phyloP scores from a whole-genome alignment of 2,888 invertebrate genomes.

The Synergus japonicus region DNA sequence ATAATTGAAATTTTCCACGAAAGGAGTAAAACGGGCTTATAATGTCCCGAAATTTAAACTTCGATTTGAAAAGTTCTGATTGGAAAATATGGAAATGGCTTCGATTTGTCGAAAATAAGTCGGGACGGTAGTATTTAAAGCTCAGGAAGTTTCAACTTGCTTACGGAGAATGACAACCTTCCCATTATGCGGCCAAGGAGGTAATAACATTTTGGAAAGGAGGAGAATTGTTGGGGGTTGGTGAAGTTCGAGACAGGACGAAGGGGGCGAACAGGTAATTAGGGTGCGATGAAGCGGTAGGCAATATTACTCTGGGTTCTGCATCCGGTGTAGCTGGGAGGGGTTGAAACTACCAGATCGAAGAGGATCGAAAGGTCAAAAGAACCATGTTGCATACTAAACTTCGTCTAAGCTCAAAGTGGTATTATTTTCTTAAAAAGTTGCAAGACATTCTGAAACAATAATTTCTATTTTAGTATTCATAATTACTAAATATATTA shows the following conservation, averaged over 20 bases:
- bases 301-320: slow-evolving; percentile 58
- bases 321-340: slow-evolving; percentile 56
- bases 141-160: slow-evolving; percentile 4
- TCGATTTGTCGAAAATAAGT: slow-evolving; percentile 4
- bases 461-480: too few relatives aligned
- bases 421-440: too few relatives aligned
- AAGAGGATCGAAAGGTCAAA: slow-evolving; percentile 45
- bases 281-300: slow-evolving; percentile 62
- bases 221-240: slow-evolving; percentile 48
- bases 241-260: slow-evolving; percentile 47
- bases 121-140: neutral
- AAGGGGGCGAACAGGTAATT: slow-evolving; percentile 62
- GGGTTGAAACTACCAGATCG: slow-evolving; percentile 32
- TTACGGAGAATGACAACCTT: slow-evolving; percentile 48
- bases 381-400: neutral
- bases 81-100: neutral
- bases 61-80: slow-evolving; percentile 3
- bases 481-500: too few relatives aligned
- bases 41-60: neutral
- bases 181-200: slow-evolving; percentile 49
- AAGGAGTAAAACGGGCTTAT: neutral
- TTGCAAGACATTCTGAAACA: too few relatives aligned
- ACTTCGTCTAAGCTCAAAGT: neutral
- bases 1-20: slow-evolving; percentile 7
- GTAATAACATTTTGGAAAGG: slow-evolving; percentile 57